Conservation (phyloP, 2,888 invertebrate species). For the Rotaria magnacalcarata region DNA sequence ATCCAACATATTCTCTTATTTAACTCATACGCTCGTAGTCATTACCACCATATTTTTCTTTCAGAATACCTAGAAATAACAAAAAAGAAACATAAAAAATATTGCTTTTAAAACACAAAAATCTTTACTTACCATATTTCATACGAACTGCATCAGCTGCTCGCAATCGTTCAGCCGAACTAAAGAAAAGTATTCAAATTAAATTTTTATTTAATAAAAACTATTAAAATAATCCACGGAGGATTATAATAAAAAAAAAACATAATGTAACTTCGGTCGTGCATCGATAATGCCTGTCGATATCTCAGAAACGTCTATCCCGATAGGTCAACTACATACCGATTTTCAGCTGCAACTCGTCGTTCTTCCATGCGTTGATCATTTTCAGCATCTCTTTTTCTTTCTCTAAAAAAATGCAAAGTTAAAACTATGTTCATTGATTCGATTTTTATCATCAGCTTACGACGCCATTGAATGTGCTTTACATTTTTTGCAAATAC, state of each 20-base stretch:
- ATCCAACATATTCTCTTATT: background rate
- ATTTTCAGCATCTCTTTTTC: background rate
- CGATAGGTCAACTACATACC: background rate
- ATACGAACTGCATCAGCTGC: background rate
- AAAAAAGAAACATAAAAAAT: no score
- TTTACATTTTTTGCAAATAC: background rate
- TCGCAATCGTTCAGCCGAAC: background rate
- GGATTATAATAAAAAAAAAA: no score
- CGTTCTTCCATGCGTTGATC: background rate
- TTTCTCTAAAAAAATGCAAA: background rate
- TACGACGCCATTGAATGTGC: background rate
- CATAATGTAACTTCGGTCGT: no score
- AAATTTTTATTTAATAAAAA: background rate
- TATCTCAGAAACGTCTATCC: no score
- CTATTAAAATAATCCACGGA: no score
- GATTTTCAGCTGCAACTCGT: background rate
- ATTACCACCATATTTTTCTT: background rate
- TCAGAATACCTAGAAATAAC: background rate
- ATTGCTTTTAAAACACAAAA: background rate
- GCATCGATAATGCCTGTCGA: no score
- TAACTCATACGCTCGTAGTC: background rate
- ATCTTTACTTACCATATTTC: slow-evolving; percentile 15
- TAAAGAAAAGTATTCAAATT: background rate
- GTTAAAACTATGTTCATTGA: background rate
- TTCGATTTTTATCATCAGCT: background rate